These are phyloP conservation scores for Choreutis nemorana DNA, from an alignment of 2,888 invertebrate species.

Conservation along the genomic window DNA sequence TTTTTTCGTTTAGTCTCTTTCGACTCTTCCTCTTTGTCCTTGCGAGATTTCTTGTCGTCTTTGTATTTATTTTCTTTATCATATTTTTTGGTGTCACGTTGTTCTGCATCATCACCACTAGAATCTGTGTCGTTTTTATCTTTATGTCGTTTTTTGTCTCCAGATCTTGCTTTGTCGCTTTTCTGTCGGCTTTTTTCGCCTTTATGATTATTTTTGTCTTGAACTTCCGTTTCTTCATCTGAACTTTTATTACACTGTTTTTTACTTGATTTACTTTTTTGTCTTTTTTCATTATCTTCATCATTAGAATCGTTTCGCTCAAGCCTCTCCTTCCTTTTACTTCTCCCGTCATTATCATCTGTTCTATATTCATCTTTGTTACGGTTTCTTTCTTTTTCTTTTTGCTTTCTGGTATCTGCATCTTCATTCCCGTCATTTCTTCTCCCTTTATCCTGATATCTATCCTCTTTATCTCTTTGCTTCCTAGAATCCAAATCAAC, in stretches of 20 bases:
- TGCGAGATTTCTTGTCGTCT: slow-evolving; percentile 2
- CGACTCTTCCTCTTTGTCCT: slow-evolving; percentile 11
- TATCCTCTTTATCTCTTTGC: slow-evolving; percentile 6
- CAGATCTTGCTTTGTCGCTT: slow-evolving; percentile 1
- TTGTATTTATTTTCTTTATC: background rate
- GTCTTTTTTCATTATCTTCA: slow-evolving; percentile 12
- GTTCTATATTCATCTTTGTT: no score
- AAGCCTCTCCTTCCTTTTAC: slow-evolving; percentile 5
- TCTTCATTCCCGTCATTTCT: slow-evolving; percentile 9
- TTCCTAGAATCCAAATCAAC: slow-evolving; percentile 5
- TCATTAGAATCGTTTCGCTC: slow-evolving; percentile 8
- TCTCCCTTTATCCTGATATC: slow-evolving; percentile 12
- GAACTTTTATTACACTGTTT: slow-evolving; percentile 7
- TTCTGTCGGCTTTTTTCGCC: slow-evolving; percentile 4
- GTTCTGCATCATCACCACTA: slow-evolving; percentile 3
- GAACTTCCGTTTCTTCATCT: slow-evolving; percentile 3
- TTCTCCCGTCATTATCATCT: background rate
- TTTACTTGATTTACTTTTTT: slow-evolving; percentile 10
- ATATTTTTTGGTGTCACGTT: background rate
- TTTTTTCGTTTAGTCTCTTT: slow-evolving; percentile 10
- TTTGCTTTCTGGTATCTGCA: slow-evolving; percentile 11
- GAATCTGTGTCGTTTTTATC: background rate
- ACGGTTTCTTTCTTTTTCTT: slow-evolving; percentile 5
- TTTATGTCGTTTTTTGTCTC: slow-evolving; percentile 4
- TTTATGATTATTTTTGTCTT: slow-evolving; percentile 8